A percentile compares a stretch with the other conserved stretches of the same genome.
Evolutionary conservation across 2,888 invertebrate species (phyloP).

Genomic region (Drosophila kambysellisi): DNA sequence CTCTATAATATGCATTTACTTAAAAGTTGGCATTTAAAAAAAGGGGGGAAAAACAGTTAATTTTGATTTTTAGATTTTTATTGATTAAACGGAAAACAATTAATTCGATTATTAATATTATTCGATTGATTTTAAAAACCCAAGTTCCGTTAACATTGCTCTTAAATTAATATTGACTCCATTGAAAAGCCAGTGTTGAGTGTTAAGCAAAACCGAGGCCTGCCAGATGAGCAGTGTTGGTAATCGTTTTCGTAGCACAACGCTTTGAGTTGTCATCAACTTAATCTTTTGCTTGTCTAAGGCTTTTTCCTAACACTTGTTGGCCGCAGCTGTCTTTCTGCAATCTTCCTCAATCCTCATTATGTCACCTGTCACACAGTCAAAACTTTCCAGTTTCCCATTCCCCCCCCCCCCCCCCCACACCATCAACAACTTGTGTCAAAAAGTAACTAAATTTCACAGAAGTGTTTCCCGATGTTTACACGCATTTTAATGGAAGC

Average conservation of each 20-base stretch:
- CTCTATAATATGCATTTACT: not conserved
- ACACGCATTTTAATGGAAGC: slow-evolving; percentile 21
- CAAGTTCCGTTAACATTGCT: not conserved
- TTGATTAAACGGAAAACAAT: not conserved
- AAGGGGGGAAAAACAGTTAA: not conserved
- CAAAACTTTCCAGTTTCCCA: slow-evolving; percentile 19
- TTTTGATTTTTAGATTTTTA: not conserved
- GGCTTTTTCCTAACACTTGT: slow-evolving; percentile 33
- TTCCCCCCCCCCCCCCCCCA: slow-evolving; percentile 4
- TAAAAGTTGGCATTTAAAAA: no score
- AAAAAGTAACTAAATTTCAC: slow-evolving; percentile 30
- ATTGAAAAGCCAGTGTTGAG: not conserved
- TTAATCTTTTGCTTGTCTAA: slow-evolving; percentile 18
- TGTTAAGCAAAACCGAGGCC: not conserved
- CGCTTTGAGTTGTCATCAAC: slow-evolving; percentile 4
- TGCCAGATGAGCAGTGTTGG: not conserved
- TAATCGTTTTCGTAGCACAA: not conserved
- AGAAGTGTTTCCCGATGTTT: slow-evolving; percentile 47
- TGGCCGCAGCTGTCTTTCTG: slow-evolving; percentile 30
- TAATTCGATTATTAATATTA: not conserved
- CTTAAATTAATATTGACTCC: not conserved
- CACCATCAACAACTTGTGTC: slow-evolving; percentile 4
- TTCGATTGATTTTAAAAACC: not conserved
- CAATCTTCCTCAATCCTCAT: slow-evolving; percentile 27
- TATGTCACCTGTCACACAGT: slow-evolving; percentile 58